phyloP scores from a whole-genome alignment of 2,113 vertebrate genomes.

The Brachirus orientalis region DNA sequence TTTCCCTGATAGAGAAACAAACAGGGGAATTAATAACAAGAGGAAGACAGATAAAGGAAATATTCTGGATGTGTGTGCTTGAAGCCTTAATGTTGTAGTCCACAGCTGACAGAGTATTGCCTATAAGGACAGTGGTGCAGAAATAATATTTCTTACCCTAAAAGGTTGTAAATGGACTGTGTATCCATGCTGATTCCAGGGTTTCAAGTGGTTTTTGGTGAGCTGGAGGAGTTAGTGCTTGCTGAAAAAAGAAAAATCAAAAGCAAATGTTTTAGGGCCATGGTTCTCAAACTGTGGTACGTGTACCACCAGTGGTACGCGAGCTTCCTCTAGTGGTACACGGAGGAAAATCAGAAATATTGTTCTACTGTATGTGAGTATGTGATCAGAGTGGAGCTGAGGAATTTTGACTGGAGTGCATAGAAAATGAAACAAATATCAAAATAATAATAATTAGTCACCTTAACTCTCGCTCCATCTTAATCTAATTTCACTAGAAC shows the following conservation, averaged over 20 bases:
- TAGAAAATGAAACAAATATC: too few species aligned
- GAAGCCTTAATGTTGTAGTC: neutral
- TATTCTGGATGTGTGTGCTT: neutral
- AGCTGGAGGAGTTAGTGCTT: conserved; percentile 3
- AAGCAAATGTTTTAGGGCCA: conserved; percentile 10
- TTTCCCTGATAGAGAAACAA: conserved; percentile 51
- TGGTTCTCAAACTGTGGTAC: too few species aligned
- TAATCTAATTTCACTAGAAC: too few species aligned
- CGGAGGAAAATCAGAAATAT: too few species aligned
- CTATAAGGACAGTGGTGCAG: neutral
- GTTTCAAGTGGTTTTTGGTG: conserved; percentile 17
- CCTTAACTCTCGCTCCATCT: too few species aligned
- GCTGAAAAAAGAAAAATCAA: conserved; percentile 45
- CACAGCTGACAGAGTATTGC: neutral
- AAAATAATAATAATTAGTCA: too few species aligned
- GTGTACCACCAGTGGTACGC: too few species aligned
- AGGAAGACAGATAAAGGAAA: neutral
- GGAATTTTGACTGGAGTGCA: too few species aligned
- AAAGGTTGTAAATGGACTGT: conserved; percentile 65
- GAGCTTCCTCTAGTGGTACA: too few species aligned
- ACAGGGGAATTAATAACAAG: neutral
- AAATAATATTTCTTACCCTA: conserved; percentile 68
- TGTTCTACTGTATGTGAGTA: too few species aligned
- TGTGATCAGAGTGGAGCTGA: too few species aligned
- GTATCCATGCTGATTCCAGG: conserved; percentile 55